Evolutionary conservation across 2,797 vertebrate genomes (phyloP).

Genomic region (Mallotus villosus): DNA sequence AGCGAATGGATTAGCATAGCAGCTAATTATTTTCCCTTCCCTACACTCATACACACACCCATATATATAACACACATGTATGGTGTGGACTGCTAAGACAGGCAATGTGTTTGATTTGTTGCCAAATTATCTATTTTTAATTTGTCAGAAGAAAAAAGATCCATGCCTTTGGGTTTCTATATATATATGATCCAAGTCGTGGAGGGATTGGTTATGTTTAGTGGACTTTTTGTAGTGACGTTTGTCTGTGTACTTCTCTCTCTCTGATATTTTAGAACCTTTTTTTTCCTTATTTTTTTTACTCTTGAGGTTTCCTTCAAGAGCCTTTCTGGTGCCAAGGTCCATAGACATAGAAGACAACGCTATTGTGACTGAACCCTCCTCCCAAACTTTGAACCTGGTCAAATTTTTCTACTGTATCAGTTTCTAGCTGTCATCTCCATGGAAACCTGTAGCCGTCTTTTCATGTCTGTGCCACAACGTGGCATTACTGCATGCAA

Average conservation of each 20-base stretch:
- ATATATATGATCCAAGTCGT: conserved; percentile 20
- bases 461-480: conserved; percentile 49
- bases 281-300: background rate
- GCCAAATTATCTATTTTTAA: conserved; percentile 69
- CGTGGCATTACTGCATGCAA: conserved; percentile 66
- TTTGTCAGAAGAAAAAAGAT: conserved; percentile 46
- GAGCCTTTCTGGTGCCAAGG: conserved; percentile 63
- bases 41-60: background rate
- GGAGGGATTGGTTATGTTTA: conserved; percentile 56
- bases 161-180: conserved; percentile 38
- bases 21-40: conserved; percentile 43
- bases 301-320: conserved; percentile 37
- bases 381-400: background rate
- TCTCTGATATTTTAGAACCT: conserved; percentile 53
- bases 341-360: conserved; percentile 37
- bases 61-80: conserved; percentile 23
- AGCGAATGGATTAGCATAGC: conserved; percentile 56
- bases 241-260: conserved; percentile 65
- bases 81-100: conserved; percentile 43
- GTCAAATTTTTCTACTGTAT: background rate
- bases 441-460: conserved; percentile 50
- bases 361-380: conserved; percentile 2
- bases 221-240: conserved; percentile 67
- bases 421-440: background rate
- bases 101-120: conserved; percentile 48